Percentiles rank a stretch among this genome's conserved stretches.
Evolutionary conservation across 2,888 invertebrate genomes (phyloP).

Genomic region (Geophilus truncorum): DNA sequence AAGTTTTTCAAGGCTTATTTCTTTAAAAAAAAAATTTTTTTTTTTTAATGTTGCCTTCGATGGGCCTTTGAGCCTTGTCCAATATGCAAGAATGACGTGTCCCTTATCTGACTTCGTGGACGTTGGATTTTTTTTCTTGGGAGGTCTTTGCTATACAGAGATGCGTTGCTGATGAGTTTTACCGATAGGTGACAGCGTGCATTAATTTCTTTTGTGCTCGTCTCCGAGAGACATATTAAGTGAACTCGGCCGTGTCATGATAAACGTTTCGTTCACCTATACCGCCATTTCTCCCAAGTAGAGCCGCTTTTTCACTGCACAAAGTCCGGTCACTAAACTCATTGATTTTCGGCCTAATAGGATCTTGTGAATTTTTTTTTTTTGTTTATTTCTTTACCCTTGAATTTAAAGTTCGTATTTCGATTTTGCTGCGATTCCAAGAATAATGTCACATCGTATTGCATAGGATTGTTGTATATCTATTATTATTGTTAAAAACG

Average conservation of each 20-base stretch:
- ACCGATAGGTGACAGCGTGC: conserved; percentile 25
- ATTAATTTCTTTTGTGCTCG: conserved; percentile 6
- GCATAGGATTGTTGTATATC: no score
- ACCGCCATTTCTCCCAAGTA: neutral
- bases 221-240: conserved; percentile 12
- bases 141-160: neutral
- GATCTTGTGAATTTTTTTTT: no score
- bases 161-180: conserved; percentile 25
- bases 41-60: neutral
- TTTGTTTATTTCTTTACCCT: no score
- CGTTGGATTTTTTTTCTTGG: neutral
- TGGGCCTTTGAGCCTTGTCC: conserved; percentile 10
- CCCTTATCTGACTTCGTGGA: conserved; percentile 5
- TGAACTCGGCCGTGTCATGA: conserved; percentile 27
- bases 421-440: no score
- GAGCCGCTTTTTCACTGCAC: neutral
- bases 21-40: neutral
- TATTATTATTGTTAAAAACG: no score
- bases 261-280: neutral
- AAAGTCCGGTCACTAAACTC: neutral
- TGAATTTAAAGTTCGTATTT: no score
- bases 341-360: conserved; percentile 22
- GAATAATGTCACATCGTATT: no score
- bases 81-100: conserved; percentile 17
- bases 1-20: neutral